These are phyloP conservation scores for Sus cebifrons DNA, from an alignment of 2,797 vertebrate genomes.

Conservation along the genomic window DNA sequence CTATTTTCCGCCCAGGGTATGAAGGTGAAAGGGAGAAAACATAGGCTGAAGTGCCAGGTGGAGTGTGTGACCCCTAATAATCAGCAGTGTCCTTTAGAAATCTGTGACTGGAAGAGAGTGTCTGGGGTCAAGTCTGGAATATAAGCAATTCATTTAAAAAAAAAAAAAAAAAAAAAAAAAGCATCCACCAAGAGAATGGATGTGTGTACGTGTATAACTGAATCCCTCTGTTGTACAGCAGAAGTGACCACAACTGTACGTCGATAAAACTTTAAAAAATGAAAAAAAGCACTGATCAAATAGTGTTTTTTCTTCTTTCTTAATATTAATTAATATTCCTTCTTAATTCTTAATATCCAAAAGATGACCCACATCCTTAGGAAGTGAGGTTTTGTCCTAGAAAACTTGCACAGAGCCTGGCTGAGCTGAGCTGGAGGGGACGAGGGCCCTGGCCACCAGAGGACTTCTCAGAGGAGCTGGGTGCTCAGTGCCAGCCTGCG, in stretches of 20 bases:
- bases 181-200: not conserved
- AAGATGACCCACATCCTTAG: slow-evolving; percentile 28
- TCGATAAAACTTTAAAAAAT: too few relatives aligned
- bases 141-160: not conserved
- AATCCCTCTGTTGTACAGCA: too few relatives aligned
- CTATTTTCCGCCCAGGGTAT: not conserved
- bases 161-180: not conserved
- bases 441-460: not conserved
- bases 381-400: slow-evolving; percentile 60
- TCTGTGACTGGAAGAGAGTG: not conserved
- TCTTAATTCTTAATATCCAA: slow-evolving; percentile 25
- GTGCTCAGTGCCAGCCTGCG: rapidly evolving
- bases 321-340: not conserved
- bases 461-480: not conserved
- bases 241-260: too few relatives aligned
- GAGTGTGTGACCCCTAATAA: rapidly evolving
- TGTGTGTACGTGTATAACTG: too few relatives aligned
- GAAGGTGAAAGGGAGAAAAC: not conserved
- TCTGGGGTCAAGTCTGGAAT: not conserved
- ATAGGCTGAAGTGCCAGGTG: rapidly evolving
- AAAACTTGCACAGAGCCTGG: not conserved
- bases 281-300: not conserved
- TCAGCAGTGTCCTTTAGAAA: not conserved
- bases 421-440: not conserved
- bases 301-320: not conserved